Conservation (phyloP, 2,797 vertebrate species). For the Adelosebastes latens region DNA sequence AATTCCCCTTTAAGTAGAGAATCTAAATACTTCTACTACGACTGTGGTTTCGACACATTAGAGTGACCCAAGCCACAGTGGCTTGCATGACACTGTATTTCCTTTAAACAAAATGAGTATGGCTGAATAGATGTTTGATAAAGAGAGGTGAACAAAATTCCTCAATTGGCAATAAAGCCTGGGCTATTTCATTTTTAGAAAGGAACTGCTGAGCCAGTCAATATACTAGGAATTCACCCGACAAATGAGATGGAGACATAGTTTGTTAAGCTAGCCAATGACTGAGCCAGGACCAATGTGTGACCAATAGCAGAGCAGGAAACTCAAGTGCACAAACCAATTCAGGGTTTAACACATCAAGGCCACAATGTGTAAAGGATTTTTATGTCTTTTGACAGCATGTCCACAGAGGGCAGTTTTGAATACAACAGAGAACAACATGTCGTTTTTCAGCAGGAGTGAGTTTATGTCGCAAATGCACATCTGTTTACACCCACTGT, state of each 20-base stretch:
- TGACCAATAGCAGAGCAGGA: background rate
- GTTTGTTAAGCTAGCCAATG: background rate
- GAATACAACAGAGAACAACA: slow-evolving; percentile 22
- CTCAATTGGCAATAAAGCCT: background rate
- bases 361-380: background rate
- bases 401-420: slow-evolving; percentile 2
- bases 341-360: background rate
- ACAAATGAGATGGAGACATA: background rate
- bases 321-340: background rate
- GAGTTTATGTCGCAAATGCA: slow-evolving; percentile 25
- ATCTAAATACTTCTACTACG: background rate
- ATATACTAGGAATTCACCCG: background rate
- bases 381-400: slow-evolving; percentile 30
- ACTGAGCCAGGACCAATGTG: background rate
- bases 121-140: background rate
- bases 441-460: slow-evolving; percentile 10
- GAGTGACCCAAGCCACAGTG: background rate
- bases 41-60: background rate
- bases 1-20: background rate
- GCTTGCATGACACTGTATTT: background rate
- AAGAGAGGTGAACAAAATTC: background rate
- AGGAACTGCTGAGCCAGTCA: background rate
- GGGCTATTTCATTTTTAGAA: background rate
- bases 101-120: background rate
- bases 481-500: background rate